Evolutionary conservation across 2,888 invertebrate genomes (phyloP).

Genomic region (Epinotia bilunana): DNA sequence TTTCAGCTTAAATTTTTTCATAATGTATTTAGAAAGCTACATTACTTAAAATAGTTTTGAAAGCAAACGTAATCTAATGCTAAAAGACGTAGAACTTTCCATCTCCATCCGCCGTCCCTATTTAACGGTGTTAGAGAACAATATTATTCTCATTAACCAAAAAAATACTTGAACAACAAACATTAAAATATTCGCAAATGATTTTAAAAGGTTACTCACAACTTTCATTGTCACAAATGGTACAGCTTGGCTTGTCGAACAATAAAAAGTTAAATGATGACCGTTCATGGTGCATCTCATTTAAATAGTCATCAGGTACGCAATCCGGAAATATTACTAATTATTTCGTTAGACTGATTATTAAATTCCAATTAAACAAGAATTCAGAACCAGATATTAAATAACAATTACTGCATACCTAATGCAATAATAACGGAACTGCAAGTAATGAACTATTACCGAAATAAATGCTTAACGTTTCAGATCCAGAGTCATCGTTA

Average conservation of each 20-base stretch:
- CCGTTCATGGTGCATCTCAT: not conserved
- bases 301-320: conserved; percentile 24
- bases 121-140: too few species aligned
- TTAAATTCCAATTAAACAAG: conserved; percentile 27
- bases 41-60: too few species aligned
- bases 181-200: too few species aligned
- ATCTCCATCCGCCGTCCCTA: too few species aligned
- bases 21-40: too few species aligned
- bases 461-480: conserved; percentile 2
- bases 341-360: not conserved
- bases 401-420: not conserved
- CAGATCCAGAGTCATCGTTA: not conserved
- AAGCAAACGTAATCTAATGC: too few species aligned
- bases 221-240: conserved; percentile 23
- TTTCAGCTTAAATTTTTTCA: too few species aligned
- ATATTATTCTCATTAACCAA: too few species aligned
- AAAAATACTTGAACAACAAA: too few species aligned
- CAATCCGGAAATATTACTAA: conserved; percentile 1
- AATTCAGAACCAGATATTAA: conserved; percentile 40
- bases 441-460: not conserved
- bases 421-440: not conserved
- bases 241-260: not conserved
- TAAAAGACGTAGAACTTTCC: too few species aligned
- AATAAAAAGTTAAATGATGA: conserved; percentile 10
- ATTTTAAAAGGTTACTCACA: conserved; percentile 13